phyloP scores from a whole-genome alignment of 2,888 invertebrate genomes.

The Parapristionchus giblindavisi region DNA sequence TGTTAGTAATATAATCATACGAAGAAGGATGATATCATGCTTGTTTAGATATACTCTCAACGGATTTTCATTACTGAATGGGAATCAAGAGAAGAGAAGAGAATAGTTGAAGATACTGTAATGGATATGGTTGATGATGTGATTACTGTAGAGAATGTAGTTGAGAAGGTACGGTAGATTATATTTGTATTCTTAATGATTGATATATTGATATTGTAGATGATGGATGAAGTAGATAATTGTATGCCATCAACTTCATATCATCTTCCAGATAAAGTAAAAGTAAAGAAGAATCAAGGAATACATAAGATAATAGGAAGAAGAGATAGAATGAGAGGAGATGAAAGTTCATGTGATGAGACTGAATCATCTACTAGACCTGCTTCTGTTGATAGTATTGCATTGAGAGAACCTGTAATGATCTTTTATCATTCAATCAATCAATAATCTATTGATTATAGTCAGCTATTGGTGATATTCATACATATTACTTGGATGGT shows the following conservation, averaged over 20 bases:
- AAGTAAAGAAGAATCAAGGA: too few species aligned
- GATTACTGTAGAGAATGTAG: not conserved
- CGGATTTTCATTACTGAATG: slow-evolving; percentile 16
- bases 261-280: not conserved
- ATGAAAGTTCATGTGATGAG: slow-evolving; percentile 11
- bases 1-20: slow-evolving; percentile 32
- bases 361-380: slow-evolving; percentile 17
- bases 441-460: not conserved
- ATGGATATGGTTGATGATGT: slow-evolving; percentile 22
- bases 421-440: not conserved
- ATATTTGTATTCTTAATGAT: not conserved
- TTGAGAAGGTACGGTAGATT: not conserved
- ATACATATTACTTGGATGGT: slow-evolving; percentile 8
- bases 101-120: not conserved
- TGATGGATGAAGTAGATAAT: slow-evolving; percentile 7
- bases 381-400: slow-evolving; percentile 5
- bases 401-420: slow-evolving; percentile 3
- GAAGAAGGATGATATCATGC: not conserved
- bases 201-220: not conserved
- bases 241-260: not conserved
- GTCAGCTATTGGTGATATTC: slow-evolving; percentile 1
- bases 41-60: slow-evolving; percentile 30
- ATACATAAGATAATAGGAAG: not conserved
- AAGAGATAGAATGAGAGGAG: slow-evolving; percentile 8
- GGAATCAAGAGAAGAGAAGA: not conserved